phyloP scores from a whole-genome alignment of 2,113 vertebrate genomes.

The Corythoichthys intestinalis region DNA sequence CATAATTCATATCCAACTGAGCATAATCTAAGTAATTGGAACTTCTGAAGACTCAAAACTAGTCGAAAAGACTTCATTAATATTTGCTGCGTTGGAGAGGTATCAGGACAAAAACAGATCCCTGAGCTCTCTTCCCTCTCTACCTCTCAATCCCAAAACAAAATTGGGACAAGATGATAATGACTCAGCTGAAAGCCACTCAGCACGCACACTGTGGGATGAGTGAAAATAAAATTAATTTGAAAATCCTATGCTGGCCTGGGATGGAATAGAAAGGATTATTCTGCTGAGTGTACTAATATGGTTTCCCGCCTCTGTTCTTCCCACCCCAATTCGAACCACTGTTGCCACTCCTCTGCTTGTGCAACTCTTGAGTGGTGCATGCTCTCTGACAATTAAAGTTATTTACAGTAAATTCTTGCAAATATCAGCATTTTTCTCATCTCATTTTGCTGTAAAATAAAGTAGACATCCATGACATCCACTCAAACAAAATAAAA shows the following conservation, averaged over 20 bases:
- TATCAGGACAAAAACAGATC: conserved; percentile 18
- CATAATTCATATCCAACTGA: conserved; percentile 44
- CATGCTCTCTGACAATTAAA: conserved; percentile 11
- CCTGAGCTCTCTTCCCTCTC: conserved; percentile 1
- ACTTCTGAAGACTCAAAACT: conserved; percentile 14
- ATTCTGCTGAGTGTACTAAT: conserved; percentile 69
- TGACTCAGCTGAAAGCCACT: conserved; percentile 49
- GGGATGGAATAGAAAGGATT: conserved; percentile 66
- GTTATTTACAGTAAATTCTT: conserved; percentile 1
- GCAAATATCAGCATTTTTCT: neutral
- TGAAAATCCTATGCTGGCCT: conserved; percentile 65
- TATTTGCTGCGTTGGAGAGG: conserved; percentile 31
- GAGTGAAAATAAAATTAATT: conserved; percentile 73
- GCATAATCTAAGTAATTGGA: conserved; percentile 42
- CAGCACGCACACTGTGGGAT: conserved; percentile 41
- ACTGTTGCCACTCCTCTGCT: conserved; percentile 7
- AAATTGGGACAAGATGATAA: conserved; percentile 50
- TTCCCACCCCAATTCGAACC: conserved; percentile 38
- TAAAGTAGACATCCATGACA: conserved; percentile 28
- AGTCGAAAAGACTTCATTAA: conserved; percentile 26
- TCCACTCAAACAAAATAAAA: conserved; percentile 9
- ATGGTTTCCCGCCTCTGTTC: conserved; percentile 45
- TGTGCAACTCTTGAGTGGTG: conserved; percentile 5
- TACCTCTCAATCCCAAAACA: conserved; percentile 29
- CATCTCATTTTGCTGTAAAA: conserved; percentile 28